A percentile compares a stretch with the other conserved stretches of the same genome.
These are phyloP conservation scores for Echiichthys vipera DNA, from an alignment of 2,797 vertebrate species.

Conservation along the genomic window DNA sequence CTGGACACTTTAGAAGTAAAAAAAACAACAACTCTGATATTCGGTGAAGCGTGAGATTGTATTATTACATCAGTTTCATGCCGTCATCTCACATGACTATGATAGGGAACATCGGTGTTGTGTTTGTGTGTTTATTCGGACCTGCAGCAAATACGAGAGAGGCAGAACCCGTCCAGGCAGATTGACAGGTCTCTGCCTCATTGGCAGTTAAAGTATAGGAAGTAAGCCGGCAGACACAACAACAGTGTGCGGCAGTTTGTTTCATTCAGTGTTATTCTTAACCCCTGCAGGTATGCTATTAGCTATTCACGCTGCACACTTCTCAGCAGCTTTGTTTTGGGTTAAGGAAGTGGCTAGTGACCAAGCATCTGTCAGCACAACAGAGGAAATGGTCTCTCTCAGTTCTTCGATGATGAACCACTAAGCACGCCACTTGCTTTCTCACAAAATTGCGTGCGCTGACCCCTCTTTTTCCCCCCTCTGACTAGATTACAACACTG, in stretches of 20 bases:
- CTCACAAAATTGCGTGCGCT: conserved; percentile 25
- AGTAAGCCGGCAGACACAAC: conserved; percentile 42
- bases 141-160: conserved; percentile 40
- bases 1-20: conserved; percentile 12
- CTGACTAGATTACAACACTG: conserved; percentile 34
- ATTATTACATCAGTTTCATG: conserved; percentile 9
- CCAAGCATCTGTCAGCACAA: conserved; percentile 46
- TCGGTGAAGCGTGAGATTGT: not conserved
- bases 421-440: conserved; percentile 26
- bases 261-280: conserved; percentile 47
- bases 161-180: conserved; percentile 83
- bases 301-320: conserved; percentile 20
- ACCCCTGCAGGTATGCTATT: conserved; percentile 78
- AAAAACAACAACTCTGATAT: not conserved
- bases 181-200: conserved; percentile 76
- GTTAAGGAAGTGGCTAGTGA: conserved; percentile 54
- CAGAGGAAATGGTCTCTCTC: conserved; percentile 54
- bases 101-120: conserved; percentile 21
- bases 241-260: conserved; percentile 20
- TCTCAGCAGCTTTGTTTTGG: conserved; percentile 31
- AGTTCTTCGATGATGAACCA: conserved; percentile 40
- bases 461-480: conserved; percentile 21
- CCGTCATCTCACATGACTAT: conserved; percentile 45
- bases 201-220: conserved; percentile 69
- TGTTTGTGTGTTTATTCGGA: conserved; percentile 32